phyloP scores from a whole-genome alignment of 2,797 vertebrate species.

The Manis crassicaudata region DNA sequence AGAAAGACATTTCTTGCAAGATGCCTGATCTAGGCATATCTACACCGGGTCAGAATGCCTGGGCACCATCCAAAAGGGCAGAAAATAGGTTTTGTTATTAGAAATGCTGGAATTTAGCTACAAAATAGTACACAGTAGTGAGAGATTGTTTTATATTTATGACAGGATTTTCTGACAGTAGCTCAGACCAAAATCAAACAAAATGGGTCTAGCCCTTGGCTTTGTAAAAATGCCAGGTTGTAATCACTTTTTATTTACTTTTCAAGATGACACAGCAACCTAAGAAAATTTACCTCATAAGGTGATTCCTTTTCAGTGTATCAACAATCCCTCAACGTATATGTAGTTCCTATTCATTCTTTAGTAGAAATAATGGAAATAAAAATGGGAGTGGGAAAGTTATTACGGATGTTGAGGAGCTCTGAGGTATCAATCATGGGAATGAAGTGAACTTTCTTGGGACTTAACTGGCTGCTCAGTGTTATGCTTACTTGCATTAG shows the following conservation, averaged over 20 bases:
- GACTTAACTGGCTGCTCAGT: slow-evolving; percentile 83
- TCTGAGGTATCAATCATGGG: slow-evolving; percentile 52
- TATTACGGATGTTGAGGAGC: slow-evolving; percentile 55
- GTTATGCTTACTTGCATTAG: slow-evolving; percentile 82
- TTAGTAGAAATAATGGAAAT: not conserved
- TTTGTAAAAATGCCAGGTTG: slow-evolving; percentile 52
- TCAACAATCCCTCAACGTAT: not conserved
- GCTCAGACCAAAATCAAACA: slow-evolving; percentile 25
- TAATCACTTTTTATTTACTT: slow-evolving; percentile 50
- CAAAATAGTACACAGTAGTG: slow-evolving; percentile 16
- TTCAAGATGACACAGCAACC: slow-evolving; percentile 34
- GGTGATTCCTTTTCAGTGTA: not conserved
- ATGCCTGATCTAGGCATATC: slow-evolving; percentile 4
- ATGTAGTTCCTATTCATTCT: not conserved
- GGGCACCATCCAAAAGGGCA: not conserved
- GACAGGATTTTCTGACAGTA: slow-evolving; percentile 40
- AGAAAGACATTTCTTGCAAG: slow-evolving; percentile 43
- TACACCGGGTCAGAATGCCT: not conserved
- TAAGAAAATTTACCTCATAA: slow-evolving; percentile 38
- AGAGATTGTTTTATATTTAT: slow-evolving; percentile 42
- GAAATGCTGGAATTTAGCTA: slow-evolving; percentile 28
- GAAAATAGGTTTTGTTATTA: slow-evolving; percentile 43
- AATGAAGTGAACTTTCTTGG: slow-evolving; percentile 65
- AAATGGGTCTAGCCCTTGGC: not conserved
- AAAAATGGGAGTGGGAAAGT: not conserved